phyloP scores from a whole-genome alignment of 1,140 invertebrate genomes.

The Bombus breviceps region DNA sequence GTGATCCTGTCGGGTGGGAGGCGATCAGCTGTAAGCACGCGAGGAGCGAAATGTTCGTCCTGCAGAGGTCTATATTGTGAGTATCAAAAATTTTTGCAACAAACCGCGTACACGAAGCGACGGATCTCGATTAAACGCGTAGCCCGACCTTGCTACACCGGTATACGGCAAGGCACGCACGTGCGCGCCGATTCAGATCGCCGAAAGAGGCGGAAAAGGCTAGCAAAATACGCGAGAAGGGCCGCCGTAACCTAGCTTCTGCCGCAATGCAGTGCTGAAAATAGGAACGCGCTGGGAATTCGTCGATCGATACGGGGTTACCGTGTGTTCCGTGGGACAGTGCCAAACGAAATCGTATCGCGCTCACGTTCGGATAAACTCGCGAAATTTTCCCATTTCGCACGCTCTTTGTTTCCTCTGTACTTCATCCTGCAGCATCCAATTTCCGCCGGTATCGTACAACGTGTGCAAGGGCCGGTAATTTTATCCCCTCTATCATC shows the following conservation, averaged over 20 bases:
- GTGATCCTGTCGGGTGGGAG: constrained; percentile 71
- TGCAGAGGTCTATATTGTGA: constrained; percentile 79
- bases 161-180: background rate
- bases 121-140: too few relatives aligned
- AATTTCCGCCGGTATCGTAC: too few relatives aligned
- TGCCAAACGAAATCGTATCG: constrained; percentile 40
- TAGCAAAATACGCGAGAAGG: constrained; percentile 22
- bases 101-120: background rate
- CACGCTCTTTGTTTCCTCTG: background rate
- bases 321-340: constrained; percentile 8
- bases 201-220: background rate
- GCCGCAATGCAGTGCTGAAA: constrained; percentile 74
- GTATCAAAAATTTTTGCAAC: constrained; percentile 64
- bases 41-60: constrained; percentile 76
- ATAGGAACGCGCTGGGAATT: constrained; percentile 62
- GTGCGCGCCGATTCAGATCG: constrained; percentile 11
- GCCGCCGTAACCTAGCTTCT: constrained; percentile 65
- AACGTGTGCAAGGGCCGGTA: background rate
- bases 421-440: background rate
- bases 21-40: constrained; percentile 77
- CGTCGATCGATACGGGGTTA: constrained; percentile 68
- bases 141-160: background rate
- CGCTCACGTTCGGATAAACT: background rate
- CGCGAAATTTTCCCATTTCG: background rate
- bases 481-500: background rate